Base-by-base conservation (phyloP, 1,140 invertebrate genomes). In the Dinoponera quadriceps region DNA sequence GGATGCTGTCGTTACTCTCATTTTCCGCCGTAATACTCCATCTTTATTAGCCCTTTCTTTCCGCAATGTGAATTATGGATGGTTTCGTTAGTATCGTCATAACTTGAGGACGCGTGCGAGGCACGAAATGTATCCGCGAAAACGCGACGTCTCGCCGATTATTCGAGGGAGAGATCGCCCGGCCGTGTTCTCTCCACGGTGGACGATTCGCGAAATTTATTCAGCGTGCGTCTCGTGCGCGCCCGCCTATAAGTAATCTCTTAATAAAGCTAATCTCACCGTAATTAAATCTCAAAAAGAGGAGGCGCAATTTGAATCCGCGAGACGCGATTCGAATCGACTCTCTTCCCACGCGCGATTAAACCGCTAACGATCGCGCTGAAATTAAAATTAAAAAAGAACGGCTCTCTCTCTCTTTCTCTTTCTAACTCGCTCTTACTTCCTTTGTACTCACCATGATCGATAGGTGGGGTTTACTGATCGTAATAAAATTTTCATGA, bases 1-100 rank as follows among this genome's bases (percentile, higher is more conserved):
- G 29, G 51, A 44, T 78, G 51, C 65, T 38, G 33, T 80, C 33
- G 57, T 80, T 59, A 71, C 25, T 27, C 75, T 80, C 29, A 69
- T 80, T 80, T 80, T 5, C 51, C 27, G 16, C 29, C 59, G 54
- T 71, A 51, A 22, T 33, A 51, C 51, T 80, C 59, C 18, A 44
- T 80, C 55, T 25, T 80, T 33, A 59, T 80, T 80, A 80, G 25
- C 60, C 18, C 60, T 63, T 20, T 78, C 22, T 69, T 69, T 71
- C 44, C 48, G n/a, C 54, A 11, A 13, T 27, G 22, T 48, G 20
- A 29, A 13, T n/a, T 80, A 55, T 18, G 60, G 49, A 44, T 44
- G 38, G 3, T 44, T 44, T 20, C 49, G 33, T 69, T 78, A 69
- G 44, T n/a, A n/a, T 51, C 44, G n/a, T 51, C 22, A 27, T 14